Base-by-base conservation (phyloP, 2,888 invertebrate species). In the Epinotia brunnichana region DNA sequence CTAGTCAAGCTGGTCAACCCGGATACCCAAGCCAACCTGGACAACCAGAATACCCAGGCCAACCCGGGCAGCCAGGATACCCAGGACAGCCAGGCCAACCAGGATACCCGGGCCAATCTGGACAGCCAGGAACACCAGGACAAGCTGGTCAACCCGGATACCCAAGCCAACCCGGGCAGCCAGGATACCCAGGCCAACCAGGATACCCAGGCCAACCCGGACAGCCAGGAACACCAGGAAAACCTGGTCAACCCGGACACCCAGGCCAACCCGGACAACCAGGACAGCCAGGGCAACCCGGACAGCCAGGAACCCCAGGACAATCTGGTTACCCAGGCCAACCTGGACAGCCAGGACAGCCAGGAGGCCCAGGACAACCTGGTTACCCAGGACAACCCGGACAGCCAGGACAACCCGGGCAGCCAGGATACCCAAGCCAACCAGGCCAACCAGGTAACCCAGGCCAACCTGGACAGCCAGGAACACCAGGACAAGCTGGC, bases 401-500 rank as follows among this genome's bases (percentile, higher is more conserved):
- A 15, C 75, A 77, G 53, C 83, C 83, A 39, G 84, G 84, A n/a
- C n/a, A 64, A 2, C 76, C 76, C 62, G 73, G 69, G 11, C 29
- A 64, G 3, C 63, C 73, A 17, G 73, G 64, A 19, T 56, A 64
- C 0, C 73, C 69, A 4, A 69, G 73, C 10, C 83, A 80, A 35
- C 90, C 89, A 51, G 76, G 74, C 35, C 69, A 69, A 11, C 84
- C 81, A 63, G 77, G 79, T 63, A 69, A 69, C 53, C 83, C 85
- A 51, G 76, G 76, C 10, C 11, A 68, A 4, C 64, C 60, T 2
- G 79, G 82, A 66, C 73, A 76, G 48, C 78, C 79, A 70, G 83
- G 83, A 15, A 87, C 87, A 29, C 71, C 74, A 2, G 74, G 74
- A 51, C 48, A 74, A 24, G 76, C 79, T 0, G 73, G 74, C 0